A percentile compares a stretch with the other conserved stretches of the same genome.
These are phyloP conservation scores for Dipodomys stephensi DNA, from an alignment of 2,113 vertebrate species.

Conservation along the genomic window DNA sequence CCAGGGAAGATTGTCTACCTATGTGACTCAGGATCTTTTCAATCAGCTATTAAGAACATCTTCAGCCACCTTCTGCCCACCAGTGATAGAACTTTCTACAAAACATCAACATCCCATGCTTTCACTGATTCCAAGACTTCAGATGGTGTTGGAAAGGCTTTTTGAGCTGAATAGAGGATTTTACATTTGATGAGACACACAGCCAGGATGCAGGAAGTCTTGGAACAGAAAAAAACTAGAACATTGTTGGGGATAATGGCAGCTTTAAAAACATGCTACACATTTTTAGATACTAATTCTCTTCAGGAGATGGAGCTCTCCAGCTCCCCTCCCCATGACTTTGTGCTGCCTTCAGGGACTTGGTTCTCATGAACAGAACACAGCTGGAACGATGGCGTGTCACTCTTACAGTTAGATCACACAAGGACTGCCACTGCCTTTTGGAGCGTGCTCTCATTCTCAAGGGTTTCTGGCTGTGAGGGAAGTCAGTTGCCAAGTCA, in stretches of 20 bases:
- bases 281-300: neutral
- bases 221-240: slow-evolving; percentile 20
- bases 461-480: neutral
- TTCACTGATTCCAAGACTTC: slow-evolving; percentile 18
- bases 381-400: neutral
- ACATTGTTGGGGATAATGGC: neutral
- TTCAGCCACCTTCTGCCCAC: neutral
- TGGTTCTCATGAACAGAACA: neutral
- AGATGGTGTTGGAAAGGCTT: neutral
- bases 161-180: slow-evolving; percentile 43
- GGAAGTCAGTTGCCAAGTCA: neutral
- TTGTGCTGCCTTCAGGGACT: neutral
- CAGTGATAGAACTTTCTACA: neutral
- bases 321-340: neutral
- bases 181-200: slow-evolving; percentile 5
- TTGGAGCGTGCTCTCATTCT: neutral
- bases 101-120: neutral
- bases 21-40: neutral
- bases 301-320: neutral
- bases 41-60: neutral
- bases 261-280: slow-evolving; percentile 16
- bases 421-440: neutral
- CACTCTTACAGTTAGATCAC: neutral
- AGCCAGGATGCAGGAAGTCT: neutral
- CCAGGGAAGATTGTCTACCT: neutral